Conservation (phyloP, 2,113 vertebrate genomes). For the Corythaeola cristata region DNA sequence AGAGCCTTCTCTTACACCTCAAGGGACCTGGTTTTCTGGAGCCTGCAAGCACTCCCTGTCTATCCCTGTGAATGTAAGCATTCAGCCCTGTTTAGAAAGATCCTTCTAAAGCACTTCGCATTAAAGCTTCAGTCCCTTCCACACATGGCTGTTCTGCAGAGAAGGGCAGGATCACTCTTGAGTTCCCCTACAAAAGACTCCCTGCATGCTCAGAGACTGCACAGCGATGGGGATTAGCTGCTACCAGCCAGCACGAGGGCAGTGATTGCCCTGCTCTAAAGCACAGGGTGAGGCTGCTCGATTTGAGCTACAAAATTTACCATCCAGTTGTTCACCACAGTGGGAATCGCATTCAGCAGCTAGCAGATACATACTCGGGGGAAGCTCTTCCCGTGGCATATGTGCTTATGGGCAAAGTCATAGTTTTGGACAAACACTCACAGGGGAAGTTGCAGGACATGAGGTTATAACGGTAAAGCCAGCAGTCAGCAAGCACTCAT, state of each 20-base stretch:
- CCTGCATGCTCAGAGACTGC: not conserved
- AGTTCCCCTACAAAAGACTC: not conserved
- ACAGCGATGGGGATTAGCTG: not conserved
- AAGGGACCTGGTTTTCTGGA: not conserved
- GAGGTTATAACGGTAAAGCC: not conserved
- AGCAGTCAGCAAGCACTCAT: slow-evolving; percentile 3
- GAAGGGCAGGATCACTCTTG: not conserved
- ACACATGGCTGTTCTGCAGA: not conserved
- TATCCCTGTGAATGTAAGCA: not conserved
- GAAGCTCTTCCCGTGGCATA: not conserved
- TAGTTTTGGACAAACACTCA: not conserved
- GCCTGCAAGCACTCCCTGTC: not conserved
- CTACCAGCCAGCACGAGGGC: not conserved
- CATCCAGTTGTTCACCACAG: not conserved
- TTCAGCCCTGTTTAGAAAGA: not conserved
- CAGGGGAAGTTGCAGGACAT: not conserved
- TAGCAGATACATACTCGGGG: rapidly evolving
- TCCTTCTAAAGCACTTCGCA: not conserved
- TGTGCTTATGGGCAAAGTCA: not conserved
- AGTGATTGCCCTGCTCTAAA: not conserved
- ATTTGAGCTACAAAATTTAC: not conserved
- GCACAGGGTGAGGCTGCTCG: not conserved
- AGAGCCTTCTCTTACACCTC: not conserved
- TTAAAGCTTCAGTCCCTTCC: not conserved
- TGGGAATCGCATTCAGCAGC: not conserved